phyloP scores from a whole-genome alignment of 2,797 vertebrate genomes.

The Anolis apletophallus region DNA sequence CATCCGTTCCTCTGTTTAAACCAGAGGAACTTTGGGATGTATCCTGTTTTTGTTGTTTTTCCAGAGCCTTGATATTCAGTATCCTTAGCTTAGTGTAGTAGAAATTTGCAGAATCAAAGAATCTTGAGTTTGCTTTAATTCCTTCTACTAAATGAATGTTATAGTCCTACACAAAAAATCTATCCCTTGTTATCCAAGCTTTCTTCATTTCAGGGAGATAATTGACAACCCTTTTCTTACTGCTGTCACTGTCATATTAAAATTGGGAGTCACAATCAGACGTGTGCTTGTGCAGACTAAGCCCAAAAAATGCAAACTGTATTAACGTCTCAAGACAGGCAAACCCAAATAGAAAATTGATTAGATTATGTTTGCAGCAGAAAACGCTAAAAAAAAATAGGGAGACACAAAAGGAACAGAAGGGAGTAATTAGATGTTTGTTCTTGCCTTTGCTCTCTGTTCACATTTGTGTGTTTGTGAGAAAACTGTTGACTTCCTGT shows the following conservation, averaged over 20 bases:
- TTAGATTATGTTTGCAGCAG: slow-evolving; percentile 29
- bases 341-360: slow-evolving; percentile 17
- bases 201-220: not conserved
- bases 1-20: no score
- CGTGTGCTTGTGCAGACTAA: not conserved
- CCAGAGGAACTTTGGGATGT: no score
- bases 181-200: not conserved
- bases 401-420: slow-evolving; percentile 15
- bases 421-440: not conserved
- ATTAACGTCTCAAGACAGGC: slow-evolving; percentile 16
- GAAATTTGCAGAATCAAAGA: no score
- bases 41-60: no score
- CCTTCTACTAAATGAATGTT: not conserved
- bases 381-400: slow-evolving; percentile 24
- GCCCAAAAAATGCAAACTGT: slow-evolving; percentile 38
- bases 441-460: not conserved
- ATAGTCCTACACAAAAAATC: not conserved
- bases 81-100: no score
- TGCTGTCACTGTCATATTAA: not conserved
- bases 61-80: no score
- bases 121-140: not conserved
- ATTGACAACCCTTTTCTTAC: not conserved
- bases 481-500: slow-evolving; percentile 31
- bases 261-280: not conserved
- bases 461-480: slow-evolving; percentile 24